Percentiles rank a stretch among this genome's conserved stretches.
These are phyloP conservation scores for Trissolcus japonicus DNA, from an alignment of 2,888 invertebrate genomes.

Conservation along the genomic window DNA sequence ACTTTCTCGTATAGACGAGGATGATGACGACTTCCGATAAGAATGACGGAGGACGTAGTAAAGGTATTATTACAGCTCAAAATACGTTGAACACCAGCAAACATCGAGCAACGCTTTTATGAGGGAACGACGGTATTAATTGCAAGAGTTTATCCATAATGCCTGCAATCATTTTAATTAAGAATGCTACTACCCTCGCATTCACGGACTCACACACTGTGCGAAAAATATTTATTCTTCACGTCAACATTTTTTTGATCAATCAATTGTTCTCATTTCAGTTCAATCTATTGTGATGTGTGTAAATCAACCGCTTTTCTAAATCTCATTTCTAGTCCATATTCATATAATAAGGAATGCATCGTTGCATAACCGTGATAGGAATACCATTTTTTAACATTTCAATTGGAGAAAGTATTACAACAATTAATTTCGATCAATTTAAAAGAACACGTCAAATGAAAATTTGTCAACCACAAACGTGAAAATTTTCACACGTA, in stretches of 20 bases:
- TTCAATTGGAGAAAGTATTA: too few species aligned
- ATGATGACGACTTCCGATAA: slow-evolving; percentile 69
- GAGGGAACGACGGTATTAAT: slow-evolving; percentile 67
- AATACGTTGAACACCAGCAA: slow-evolving; percentile 67
- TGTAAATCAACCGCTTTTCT: too few species aligned
- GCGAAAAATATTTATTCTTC: too few species aligned
- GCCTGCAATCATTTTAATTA: slow-evolving; percentile 73
- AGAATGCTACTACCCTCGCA: slow-evolving; percentile 63
- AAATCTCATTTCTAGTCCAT: slow-evolving; percentile 23
- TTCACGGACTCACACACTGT: slow-evolving; percentile 56
- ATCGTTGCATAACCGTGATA: slow-evolving; percentile 49
- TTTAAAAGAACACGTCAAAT: too few species aligned
- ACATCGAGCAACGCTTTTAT: slow-evolving; percentile 67
- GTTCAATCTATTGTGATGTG: too few species aligned
- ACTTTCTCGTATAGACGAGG: slow-evolving; percentile 40
- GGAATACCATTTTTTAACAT: slow-evolving; percentile 1
- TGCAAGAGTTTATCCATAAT: slow-evolving; percentile 72
- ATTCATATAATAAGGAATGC: slow-evolving; percentile 42
- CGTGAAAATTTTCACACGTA: too few species aligned
- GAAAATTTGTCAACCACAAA: too few species aligned
- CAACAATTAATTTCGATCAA: too few species aligned
- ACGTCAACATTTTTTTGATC: too few species aligned
- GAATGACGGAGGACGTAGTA: slow-evolving; percentile 64
- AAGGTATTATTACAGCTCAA: slow-evolving; percentile 70
- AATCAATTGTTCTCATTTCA: too few species aligned